Conservation (phyloP, 2,113 vertebrate species). For the Vireo altiloquus region DNA sequence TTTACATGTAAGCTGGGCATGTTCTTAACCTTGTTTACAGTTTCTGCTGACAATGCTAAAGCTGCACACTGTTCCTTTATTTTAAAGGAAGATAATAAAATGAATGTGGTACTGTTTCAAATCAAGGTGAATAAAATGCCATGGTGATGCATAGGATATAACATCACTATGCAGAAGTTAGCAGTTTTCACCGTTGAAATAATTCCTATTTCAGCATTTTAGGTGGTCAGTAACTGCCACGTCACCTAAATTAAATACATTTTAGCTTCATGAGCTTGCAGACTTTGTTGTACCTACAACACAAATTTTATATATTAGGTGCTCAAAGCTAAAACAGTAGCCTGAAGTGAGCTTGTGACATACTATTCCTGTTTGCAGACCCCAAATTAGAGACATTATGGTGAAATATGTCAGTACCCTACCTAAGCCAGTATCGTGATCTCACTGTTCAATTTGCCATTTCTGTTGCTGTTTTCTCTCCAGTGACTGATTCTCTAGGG, state of each 20-base stretch:
- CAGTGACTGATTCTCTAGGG: background rate
- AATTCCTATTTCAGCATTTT: constrained; percentile 66
- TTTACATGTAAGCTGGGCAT: background rate
- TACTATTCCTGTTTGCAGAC: background rate
- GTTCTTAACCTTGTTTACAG: constrained; percentile 31
- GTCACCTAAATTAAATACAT: constrained; percentile 53
- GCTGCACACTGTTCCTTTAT: constrained; percentile 8
- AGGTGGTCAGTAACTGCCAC: constrained; percentile 30
- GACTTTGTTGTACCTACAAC: background rate
- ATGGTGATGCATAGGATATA: constrained; percentile 46
- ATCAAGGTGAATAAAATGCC: constrained; percentile 68
- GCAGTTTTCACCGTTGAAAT: constrained; percentile 57
- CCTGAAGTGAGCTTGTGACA: background rate
- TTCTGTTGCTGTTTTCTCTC: background rate
- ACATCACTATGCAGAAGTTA: constrained; percentile 68
- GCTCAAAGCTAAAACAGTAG: constrained; percentile 4
- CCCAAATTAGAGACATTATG: background rate
- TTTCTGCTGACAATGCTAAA: constrained; percentile 57
- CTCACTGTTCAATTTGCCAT: background rate
- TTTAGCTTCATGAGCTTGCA: constrained; percentile 27
- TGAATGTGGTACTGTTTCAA: constrained; percentile 58
- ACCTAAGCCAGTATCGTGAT: background rate
- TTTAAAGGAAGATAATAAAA: constrained; percentile 66
- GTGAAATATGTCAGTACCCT: background rate
- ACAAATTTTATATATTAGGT: background rate